These are phyloP conservation scores for Panagrolaimus sp. DNA, from an alignment of 1,140 invertebrate species.

Conservation along the genomic window DNA sequence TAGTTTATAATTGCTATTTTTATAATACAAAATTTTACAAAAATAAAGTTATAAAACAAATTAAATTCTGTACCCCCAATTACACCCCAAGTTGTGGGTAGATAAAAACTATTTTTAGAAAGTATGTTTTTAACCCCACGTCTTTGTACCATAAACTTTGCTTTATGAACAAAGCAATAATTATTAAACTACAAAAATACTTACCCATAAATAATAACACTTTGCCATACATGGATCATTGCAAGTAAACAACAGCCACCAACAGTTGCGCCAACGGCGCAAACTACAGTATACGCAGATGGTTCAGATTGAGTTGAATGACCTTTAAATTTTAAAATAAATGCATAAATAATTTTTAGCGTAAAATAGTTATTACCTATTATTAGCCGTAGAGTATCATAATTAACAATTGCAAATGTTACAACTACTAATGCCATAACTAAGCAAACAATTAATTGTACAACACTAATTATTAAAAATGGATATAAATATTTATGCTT, in stretches of 20 bases:
- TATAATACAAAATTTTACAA: no score
- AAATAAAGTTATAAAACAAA: no score
- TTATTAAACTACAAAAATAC: not conserved
- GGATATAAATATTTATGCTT: constrained; percentile 49
- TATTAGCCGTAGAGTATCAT: constrained; percentile 37
- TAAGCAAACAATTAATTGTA: constrained; percentile 45
- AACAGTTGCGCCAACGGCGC: constrained; percentile 32
- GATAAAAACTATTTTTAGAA: no score
- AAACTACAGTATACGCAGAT: constrained; percentile 21
- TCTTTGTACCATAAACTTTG: no score
- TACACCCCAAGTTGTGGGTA: no score
- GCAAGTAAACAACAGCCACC: constrained; percentile 37
- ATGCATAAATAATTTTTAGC: not conserved
- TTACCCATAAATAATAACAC: constrained; percentile 41
- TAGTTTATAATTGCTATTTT: no score
- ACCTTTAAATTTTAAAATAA: constrained; percentile 17
- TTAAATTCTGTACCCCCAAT: no score
- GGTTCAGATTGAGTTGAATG: constrained; percentile 27
- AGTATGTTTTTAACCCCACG: no score
- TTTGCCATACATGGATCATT: constrained; percentile 41
- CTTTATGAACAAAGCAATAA: not conserved
- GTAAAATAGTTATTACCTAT: constrained; percentile 32
- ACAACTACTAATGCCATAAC: constrained; percentile 37
- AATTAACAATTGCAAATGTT: constrained; percentile 40
- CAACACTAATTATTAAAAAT: constrained; percentile 45